These are phyloP conservation scores for Tenthredo scrophulariae DNA, from an alignment of 2,888 invertebrate genomes.

Conservation along the genomic window DNA sequence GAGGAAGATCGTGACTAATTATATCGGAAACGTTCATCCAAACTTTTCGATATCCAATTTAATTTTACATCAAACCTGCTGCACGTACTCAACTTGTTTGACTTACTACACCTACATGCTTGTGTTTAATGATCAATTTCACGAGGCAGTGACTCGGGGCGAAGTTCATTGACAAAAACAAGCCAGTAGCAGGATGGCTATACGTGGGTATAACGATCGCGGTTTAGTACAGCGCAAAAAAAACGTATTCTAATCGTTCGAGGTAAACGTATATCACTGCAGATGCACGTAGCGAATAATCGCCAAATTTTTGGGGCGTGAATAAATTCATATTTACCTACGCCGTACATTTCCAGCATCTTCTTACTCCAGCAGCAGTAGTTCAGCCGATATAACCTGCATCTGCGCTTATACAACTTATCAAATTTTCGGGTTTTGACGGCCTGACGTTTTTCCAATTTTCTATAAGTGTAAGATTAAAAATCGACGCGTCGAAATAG, in stretches of 20 bases:
- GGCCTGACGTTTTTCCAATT: neutral
- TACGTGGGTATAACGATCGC: neutral
- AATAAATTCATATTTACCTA: neutral
- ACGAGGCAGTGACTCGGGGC: neutral
- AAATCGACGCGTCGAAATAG: neutral
- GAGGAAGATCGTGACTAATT: neutral
- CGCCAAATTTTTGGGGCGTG: neutral
- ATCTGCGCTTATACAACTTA: neutral
- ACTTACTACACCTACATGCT: neutral
- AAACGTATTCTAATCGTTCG: neutral
- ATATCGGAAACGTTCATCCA: neutral
- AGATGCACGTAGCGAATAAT: neutral
- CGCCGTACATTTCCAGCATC: neutral
- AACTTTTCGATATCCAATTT: neutral
- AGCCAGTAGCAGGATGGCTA: neutral
- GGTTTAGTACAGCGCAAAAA: neutral
- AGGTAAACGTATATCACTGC: neutral
- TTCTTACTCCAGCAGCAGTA: neutral
- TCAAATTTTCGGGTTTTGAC: neutral
- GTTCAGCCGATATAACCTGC: neutral
- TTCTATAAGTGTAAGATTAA: neutral
- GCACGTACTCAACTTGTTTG: neutral
- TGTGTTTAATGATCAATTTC: slow-evolving; percentile 29
- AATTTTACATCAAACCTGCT: neutral
- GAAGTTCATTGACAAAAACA: neutral